Evolutionary conservation across 2,888 invertebrate genomes (phyloP).

Genomic region (Drosophila neoperkinsi): DNA sequence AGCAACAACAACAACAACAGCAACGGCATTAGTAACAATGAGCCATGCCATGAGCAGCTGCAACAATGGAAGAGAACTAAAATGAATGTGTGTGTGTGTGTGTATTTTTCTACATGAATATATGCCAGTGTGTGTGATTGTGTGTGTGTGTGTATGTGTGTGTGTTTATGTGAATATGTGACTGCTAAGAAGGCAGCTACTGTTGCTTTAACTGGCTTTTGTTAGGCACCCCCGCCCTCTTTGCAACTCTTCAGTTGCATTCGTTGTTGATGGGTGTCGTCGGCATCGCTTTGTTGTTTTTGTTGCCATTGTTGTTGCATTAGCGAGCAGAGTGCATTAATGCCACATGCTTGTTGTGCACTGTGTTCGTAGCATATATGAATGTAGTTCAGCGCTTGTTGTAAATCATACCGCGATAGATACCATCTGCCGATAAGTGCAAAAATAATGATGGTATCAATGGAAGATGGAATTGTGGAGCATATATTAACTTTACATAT

Average conservation of each 20-base stretch:
- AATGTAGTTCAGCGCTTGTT: conserved; percentile 35
- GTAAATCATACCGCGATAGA: background rate
- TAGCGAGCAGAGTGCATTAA: conserved; percentile 71
- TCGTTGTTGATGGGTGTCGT: conserved; percentile 36
- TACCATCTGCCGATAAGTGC: background rate
- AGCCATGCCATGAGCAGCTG: conserved; percentile 59
- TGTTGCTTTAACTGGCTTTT: conserved; percentile 77
- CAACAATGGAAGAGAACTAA: conserved; percentile 69
- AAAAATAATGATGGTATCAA: background rate
- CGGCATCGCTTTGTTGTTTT: conserved; percentile 23
- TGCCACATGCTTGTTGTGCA: conserved; percentile 44
- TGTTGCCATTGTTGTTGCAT: conserved; percentile 51
- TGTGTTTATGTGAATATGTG: conserved; percentile 13
- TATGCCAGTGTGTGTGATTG: background rate
- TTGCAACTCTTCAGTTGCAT: conserved; percentile 1
- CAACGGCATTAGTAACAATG: conserved; percentile 58
- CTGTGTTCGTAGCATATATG: conserved; percentile 7
- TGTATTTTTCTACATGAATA: background rate
- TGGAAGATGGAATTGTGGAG: background rate
- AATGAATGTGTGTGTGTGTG: conserved; percentile 39
- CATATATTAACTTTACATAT: background rate
- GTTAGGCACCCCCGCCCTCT: conserved; percentile 33
- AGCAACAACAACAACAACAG: conserved; percentile 24
- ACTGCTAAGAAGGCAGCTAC: conserved; percentile 52
- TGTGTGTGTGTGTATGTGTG: conserved; percentile 5